phyloP scores from a whole-genome alignment of 2,888 invertebrate genomes.

The Penaeus monodon region DNA sequence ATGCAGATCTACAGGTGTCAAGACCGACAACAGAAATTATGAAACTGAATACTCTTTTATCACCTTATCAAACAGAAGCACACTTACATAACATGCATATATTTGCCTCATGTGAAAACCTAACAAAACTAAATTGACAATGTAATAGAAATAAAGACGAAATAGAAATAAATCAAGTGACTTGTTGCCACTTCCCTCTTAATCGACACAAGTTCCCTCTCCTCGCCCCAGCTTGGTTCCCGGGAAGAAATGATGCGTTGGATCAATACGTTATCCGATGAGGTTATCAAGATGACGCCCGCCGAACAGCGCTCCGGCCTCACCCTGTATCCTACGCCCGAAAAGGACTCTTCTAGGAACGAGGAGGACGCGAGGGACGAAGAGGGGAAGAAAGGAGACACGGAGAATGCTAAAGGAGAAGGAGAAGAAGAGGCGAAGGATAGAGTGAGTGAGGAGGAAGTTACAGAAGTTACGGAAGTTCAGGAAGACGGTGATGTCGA shows the following conservation, averaged over 20 bases:
- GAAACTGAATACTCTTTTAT: too few relatives aligned
- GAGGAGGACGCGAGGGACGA: conserved; percentile 7
- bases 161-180: background rate
- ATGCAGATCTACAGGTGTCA: too few relatives aligned
- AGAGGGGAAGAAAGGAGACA: background rate
- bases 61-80: too few relatives aligned
- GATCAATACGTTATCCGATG: conserved; percentile 44
- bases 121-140: too few relatives aligned
- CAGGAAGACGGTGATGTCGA: background rate
- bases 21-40: too few relatives aligned
- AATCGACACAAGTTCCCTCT: background rate
- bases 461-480: background rate
- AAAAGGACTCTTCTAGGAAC: background rate
- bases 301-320: conserved; percentile 34
- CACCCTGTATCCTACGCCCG: conserved; percentile 43
- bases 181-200: background rate
- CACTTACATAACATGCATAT: too few relatives aligned
- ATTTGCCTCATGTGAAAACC: too few relatives aligned
- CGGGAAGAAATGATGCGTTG: conserved; percentile 52
- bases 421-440: background rate
- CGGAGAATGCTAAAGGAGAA: background rate
- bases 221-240: conserved; percentile 26
- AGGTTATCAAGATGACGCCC: conserved; percentile 37
- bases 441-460: background rate
- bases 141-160: too few relatives aligned